phyloP scores from a whole-genome alignment of 2,888 invertebrate genomes.

The Nesidiocoris tenuis region DNA sequence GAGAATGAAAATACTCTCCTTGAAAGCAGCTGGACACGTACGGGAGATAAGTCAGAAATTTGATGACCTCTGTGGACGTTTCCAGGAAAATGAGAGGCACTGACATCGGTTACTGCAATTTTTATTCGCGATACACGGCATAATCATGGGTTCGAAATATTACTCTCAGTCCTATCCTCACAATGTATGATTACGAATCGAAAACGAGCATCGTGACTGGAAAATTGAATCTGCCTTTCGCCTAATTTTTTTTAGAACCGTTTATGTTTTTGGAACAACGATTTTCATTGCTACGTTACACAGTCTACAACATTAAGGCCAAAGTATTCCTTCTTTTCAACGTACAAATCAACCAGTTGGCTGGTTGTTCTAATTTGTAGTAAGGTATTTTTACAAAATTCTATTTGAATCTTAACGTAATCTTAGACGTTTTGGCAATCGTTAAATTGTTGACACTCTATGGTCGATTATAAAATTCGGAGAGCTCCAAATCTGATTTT shows the following conservation, averaged over 20 bases:
- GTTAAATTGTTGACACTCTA: neutral
- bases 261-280: neutral
- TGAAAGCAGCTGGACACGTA: too few relatives aligned
- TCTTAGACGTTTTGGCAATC: neutral
- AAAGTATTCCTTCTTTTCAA: neutral
- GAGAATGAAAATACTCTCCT: too few relatives aligned
- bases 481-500: neutral
- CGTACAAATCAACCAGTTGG: neutral
- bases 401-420: neutral
- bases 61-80: too few relatives aligned
- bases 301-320: neutral
- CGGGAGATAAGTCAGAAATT: too few relatives aligned
- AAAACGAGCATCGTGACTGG: neutral
- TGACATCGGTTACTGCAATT: neutral
- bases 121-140: neutral
- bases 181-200: neutral
- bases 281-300: neutral
- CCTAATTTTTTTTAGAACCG: neutral
- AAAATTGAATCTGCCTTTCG: neutral
- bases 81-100: too few relatives aligned
- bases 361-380: neutral
- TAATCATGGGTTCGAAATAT: neutral
- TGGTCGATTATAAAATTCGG: neutral
- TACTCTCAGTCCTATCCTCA: neutral
- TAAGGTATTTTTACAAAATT: neutral